Evolutionary conservation across 1,140 invertebrate species (phyloP).

Genomic region (Phocides pigmalion): DNA sequence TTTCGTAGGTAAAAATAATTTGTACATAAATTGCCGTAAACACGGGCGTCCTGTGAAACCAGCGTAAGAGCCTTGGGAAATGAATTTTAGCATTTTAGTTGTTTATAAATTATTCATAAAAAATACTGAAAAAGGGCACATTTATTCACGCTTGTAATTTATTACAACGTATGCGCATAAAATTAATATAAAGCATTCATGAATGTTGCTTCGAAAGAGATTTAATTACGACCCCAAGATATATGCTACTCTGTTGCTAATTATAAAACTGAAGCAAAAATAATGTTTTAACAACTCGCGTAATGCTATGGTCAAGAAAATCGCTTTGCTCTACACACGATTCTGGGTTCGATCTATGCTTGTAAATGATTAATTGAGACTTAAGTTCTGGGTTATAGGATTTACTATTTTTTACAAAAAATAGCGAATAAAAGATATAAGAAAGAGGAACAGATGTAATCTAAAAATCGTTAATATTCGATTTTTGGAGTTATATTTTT

Average conservation of each 20-base stretch:
- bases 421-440: no score
- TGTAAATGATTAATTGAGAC: background rate
- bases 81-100: background rate
- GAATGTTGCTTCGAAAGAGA: background rate
- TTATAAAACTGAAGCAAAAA: background rate
- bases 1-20: no score
- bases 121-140: slow-evolving; percentile 1
- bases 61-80: background rate
- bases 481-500: no score
- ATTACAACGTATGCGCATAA: slow-evolving; percentile 7
- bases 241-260: background rate
- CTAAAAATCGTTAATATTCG: no score
- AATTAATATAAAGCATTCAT: slow-evolving; percentile 2
- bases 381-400: background rate
- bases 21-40: background rate
- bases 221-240: background rate
- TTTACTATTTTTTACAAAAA: no score
- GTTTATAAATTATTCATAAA: background rate
- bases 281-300: background rate
- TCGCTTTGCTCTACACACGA: background rate
- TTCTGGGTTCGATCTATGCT: background rate
- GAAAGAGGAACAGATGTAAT: no score
- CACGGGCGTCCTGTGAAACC: background rate
- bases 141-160: slow-evolving; percentile 6
- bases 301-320: background rate